Conservation (phyloP, 2,113 vertebrate species). For the Dipodomys spectabilis region DNA sequence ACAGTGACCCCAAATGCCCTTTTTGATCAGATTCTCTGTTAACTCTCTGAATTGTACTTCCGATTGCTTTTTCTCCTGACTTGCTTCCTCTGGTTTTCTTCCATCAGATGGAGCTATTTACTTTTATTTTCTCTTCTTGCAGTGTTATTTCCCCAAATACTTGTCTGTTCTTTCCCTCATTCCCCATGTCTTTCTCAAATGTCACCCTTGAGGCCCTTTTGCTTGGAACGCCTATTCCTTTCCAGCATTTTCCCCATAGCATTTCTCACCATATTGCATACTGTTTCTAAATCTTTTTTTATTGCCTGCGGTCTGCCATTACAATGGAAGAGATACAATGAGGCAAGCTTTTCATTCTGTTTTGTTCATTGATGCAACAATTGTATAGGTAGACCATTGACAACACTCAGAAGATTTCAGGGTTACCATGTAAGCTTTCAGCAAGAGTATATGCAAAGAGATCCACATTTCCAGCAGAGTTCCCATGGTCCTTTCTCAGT, state of each 20-base stretch:
- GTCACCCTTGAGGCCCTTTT: not conserved
- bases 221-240: not conserved
- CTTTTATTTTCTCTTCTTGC: not conserved
- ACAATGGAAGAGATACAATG: not conserved
- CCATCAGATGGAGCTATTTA: not conserved
- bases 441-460: not conserved
- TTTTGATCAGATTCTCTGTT: not conserved
- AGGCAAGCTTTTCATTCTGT: not conserved
- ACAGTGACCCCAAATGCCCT: not conserved
- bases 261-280: not conserved
- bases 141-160: not conserved
- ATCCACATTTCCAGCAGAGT: not conserved
- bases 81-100: not conserved
- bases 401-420: not conserved
- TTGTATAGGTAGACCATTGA: not conserved
- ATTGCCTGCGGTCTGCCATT: not conserved
- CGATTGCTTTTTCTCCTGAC: not conserved
- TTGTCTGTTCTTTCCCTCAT: not conserved
- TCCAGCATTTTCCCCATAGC: not conserved
- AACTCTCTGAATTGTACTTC: not conserved
- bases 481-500: not conserved
- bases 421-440: not conserved
- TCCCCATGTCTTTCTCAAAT: constrained; percentile 4
- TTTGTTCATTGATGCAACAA: not conserved
- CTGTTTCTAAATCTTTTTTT: not conserved